Base-by-base conservation (phyloP, 2,888 invertebrate genomes). In the Tachystola acroxantha region DNA sequence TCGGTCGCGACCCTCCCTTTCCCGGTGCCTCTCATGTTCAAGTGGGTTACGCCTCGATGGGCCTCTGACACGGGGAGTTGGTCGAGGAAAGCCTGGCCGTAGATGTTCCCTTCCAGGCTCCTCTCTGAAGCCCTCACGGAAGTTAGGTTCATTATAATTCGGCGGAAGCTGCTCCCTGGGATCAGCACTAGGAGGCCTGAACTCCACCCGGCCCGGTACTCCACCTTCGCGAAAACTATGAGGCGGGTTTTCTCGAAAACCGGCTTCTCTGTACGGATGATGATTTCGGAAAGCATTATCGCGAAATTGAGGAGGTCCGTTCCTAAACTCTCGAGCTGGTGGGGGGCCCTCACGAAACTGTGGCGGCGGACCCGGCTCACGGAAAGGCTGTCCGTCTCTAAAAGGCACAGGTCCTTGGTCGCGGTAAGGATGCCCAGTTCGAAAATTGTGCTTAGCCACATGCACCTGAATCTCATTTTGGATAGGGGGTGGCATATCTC, bases 381-480 rank as follows among this genome's bases (percentile, higher is more conserved):
- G 29, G 19, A 24, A 35, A 10, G 32, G 33, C 66, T 43, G 46
- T 16, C 58, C 58, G 29, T 66, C 68, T 46, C 69, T 57, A 30
- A 53, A 68, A 7, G 79, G 71, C 10, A 73, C 65, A 3, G 82
- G 68, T 29, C 65, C 81, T 64, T 63, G 77, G 46, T 79, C 87
- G 25, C 85, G 71, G 53, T 66, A 84, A 1, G 61, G 49, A 43
- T 70, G 74, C 9, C 69, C 72, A 12, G 73, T 68, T 52, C 84
- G 71, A 48, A 65, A 84, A 52, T 73, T 78, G 40, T 85, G 53
- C 14, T 84, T 82, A 7, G 72, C 75, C 10, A 80, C 70, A 41
- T 84, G 84, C 27, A 82, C 73, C n/a, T 82, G 78, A 41, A 85
- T 80, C 46, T 86, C 84, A 37, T 53, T 71, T 43, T 60, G 69